phyloP scores from a whole-genome alignment of 2,797 vertebrate genomes.

The Lycodopsis pacificus region DNA sequence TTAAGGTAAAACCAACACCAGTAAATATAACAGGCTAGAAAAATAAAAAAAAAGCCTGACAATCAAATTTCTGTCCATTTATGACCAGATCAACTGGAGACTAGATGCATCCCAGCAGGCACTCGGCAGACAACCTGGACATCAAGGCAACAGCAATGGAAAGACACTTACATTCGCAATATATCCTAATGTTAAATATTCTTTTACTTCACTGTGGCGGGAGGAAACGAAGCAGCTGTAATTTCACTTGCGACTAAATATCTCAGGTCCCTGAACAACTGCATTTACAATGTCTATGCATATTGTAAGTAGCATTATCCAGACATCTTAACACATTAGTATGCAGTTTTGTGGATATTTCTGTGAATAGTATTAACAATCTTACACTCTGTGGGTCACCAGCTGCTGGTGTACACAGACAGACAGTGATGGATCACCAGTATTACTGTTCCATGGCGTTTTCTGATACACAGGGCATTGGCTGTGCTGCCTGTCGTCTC shows the following conservation, averaged over 20 bases:
- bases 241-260: neutral
- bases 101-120: constrained; percentile 2
- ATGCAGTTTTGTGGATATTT: constrained; percentile 29
- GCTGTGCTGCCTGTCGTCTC: constrained; percentile 32
- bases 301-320: neutral
- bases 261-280: neutral
- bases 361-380: constrained; percentile 30
- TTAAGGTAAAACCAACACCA: neutral
- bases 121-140: neutral
- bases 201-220: neutral
- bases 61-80: constrained; percentile 22
- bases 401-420: constrained; percentile 37
- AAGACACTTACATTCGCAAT: neutral
- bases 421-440: constrained; percentile 63
- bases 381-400: constrained; percentile 33
- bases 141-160: neutral
- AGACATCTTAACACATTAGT: neutral
- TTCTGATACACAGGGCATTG: constrained; percentile 48
- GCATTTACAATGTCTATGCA: neutral
- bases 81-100: constrained; percentile 4
- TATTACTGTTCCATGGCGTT: constrained; percentile 48
- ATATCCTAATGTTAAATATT: neutral
- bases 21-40: neutral
- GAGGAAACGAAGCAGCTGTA: neutral
- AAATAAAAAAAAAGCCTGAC: neutral